A percentile compares a stretch with the other conserved stretches of the same genome.
These are phyloP conservation scores for Leistus spinibarbis DNA, from an alignment of 2,888 invertebrate species.

Conservation along the genomic window DNA sequence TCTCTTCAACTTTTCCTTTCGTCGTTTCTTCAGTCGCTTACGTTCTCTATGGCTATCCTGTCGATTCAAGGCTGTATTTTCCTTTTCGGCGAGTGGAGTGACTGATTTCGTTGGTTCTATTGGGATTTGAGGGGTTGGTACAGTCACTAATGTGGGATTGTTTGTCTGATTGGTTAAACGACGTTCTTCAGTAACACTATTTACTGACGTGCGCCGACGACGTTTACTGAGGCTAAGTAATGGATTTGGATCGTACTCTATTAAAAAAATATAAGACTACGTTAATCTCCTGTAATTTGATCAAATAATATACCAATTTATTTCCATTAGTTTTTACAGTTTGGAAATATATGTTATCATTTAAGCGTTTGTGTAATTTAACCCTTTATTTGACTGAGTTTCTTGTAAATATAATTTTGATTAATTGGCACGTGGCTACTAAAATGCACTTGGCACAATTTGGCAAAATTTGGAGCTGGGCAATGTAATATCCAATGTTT, in stretches of 20 bases:
- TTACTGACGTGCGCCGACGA: constrained; percentile 71
- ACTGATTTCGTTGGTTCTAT: constrained; percentile 42
- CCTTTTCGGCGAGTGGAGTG: constrained; percentile 43
- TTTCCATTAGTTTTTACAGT: neutral
- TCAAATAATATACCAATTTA: constrained; percentile 31
- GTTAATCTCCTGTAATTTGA: neutral
- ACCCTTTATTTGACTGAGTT: no score
- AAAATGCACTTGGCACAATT: no score
- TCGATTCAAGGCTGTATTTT: constrained; percentile 49
- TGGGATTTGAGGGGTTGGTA: constrained; percentile 32
- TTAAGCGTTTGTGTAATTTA: no score
- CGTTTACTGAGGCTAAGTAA: constrained; percentile 77
- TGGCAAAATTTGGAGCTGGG: no score
- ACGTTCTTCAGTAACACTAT: constrained; percentile 64
- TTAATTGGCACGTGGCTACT: no score
- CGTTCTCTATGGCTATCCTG: constrained; percentile 64
- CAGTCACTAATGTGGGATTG: constrained; percentile 23
- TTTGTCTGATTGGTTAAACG: constrained; percentile 35
- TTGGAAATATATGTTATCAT: neutral
- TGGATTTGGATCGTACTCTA: constrained; percentile 85
- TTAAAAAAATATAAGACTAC: constrained; percentile 3
- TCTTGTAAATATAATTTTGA: no score
- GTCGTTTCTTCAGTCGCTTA: constrained; percentile 71
- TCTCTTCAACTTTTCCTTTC: constrained; percentile 68
- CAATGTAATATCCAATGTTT: no score